A percentile compares a stretch with the other conserved stretches of the same genome.
Evolutionary conservation across 2,797 vertebrate species (phyloP).

Genomic region (Orientallactaga sibirica): DNA sequence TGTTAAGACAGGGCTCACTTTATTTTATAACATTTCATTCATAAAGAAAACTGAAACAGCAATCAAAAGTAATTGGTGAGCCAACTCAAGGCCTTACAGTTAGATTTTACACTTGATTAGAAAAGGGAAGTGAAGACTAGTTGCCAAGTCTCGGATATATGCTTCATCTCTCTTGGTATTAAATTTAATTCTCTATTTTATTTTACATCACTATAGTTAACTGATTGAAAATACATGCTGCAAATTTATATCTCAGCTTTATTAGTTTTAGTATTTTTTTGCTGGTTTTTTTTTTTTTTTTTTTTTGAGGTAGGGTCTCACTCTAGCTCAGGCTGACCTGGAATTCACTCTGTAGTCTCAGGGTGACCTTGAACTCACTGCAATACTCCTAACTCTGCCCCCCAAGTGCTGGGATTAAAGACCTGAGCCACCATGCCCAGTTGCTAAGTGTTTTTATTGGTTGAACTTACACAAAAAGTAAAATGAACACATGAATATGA

Average conservation of each 20-base stretch:
- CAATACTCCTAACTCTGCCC: too few species aligned
- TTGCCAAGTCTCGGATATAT: slow-evolving; percentile 14
- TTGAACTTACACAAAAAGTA: slow-evolving; percentile 69
- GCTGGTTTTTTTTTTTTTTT: slow-evolving; percentile 44
- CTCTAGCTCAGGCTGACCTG: too few species aligned
- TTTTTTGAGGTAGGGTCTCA: too few species aligned
- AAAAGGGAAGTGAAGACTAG: not conserved
- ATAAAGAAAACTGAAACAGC: slow-evolving; percentile 27
- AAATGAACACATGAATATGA: slow-evolving; percentile 75
- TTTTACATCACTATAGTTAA: slow-evolving; percentile 55
- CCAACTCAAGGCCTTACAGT: not conserved
- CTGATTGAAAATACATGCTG: slow-evolving; percentile 60
- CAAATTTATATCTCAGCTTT: slow-evolving; percentile 79
- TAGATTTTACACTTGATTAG: slow-evolving; percentile 61
- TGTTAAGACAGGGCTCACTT: not conserved
- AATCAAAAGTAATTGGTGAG: slow-evolving; percentile 21
- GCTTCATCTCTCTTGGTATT: slow-evolving; percentile 36
- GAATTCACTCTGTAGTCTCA: too few species aligned
- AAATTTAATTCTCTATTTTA: not conserved
- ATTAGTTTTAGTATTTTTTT: slow-evolving; percentile 76
- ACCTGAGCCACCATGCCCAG: not conserved
- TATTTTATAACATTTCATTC: not conserved
- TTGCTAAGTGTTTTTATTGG: slow-evolving; percentile 70
- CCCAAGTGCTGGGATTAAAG: too few species aligned
- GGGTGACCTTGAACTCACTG: too few species aligned